Conservation (phyloP, 2,113 vertebrate species). For the Seriola aureovittata region DNA sequence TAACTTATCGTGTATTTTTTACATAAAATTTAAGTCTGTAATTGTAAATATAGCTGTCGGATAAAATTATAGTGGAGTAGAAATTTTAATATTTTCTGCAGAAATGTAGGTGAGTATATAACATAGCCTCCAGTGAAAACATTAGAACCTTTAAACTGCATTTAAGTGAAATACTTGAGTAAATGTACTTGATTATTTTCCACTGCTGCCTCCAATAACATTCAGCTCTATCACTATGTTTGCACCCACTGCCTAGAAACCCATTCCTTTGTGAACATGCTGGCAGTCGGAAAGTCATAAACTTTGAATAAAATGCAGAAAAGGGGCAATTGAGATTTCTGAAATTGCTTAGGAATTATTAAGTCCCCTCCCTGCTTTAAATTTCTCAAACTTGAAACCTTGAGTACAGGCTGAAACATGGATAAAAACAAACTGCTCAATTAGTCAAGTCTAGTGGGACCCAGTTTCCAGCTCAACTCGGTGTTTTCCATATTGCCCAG, state of each 20-base stretch:
- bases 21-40: background rate
- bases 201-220: background rate
- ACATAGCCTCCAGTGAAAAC: background rate
- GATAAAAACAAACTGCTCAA: slow-evolving; percentile 56
- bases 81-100: background rate
- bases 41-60: background rate
- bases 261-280: slow-evolving; percentile 54
- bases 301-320: slow-evolving; percentile 1
- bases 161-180: background rate
- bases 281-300: slow-evolving; percentile 35
- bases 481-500: slow-evolving; percentile 65
- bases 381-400: slow-evolving; percentile 23
- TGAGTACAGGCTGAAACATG: slow-evolving; percentile 30
- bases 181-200: background rate
- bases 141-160: background rate
- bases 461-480: slow-evolving; percentile 37
- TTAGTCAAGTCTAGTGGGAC: slow-evolving; percentile 46
- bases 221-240: slow-evolving; percentile 31
- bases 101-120: background rate
- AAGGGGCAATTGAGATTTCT: slow-evolving; percentile 27
- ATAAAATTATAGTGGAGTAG: background rate
- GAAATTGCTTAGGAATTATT: slow-evolving; percentile 21
- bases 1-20: background rate
- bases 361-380: slow-evolving; percentile 12
- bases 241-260: slow-evolving; percentile 55